Base-by-base conservation (phyloP, 2,113 vertebrate species). In the Lathamus discolor region DNA sequence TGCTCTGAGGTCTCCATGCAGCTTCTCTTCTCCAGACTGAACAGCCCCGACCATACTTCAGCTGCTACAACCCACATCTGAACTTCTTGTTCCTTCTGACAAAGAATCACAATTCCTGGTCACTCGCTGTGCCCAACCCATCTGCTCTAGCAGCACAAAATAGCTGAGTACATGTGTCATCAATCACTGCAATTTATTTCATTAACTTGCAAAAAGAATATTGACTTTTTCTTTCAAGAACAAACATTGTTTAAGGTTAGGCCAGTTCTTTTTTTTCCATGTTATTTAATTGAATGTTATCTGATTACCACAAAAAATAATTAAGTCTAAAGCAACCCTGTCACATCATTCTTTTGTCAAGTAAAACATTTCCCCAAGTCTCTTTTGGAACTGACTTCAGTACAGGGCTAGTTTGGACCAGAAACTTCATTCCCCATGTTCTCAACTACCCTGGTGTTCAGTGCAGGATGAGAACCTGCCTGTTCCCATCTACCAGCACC, bases 181-280 rank as follows among this genome's bases (percentile, higher is more conserved):
- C 92, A 95, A 95, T 96, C 95, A 97, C 75, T 84, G 85, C 48
- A 94, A 94, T 95, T 97, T 90, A 95, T 92, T 96, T 96, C 90
- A 96, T 92, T 95, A 96, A 93, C 91, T 94, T 76, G 44, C 54
- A 93, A 79, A 90, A 93, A 89, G 66, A 90, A 91, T 95, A 95
- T 93, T 90, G 93, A 93, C 89, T 92, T 89, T 92, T 83, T 93
- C 83, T 52, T 11, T 33, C n/a, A 90, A 94, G 92, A 94, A 93
- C 93, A 94, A 92, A 94, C 86, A 96, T 89, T 95, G 91, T 94
- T 95, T 94, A 94, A 94, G 76, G 83, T 93, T 86, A 90, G 64
- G 29, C 64, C 41, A 57, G 35, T 35, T 62, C 1, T 25, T 59
- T 46, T 46, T 46, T 46, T 46, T 9, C 41, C 35, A 59, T 29